These are phyloP conservation scores for Poeciliopsis prolifica DNA, from an alignment of 2,113 vertebrate genomes.

Conservation along the genomic window DNA sequence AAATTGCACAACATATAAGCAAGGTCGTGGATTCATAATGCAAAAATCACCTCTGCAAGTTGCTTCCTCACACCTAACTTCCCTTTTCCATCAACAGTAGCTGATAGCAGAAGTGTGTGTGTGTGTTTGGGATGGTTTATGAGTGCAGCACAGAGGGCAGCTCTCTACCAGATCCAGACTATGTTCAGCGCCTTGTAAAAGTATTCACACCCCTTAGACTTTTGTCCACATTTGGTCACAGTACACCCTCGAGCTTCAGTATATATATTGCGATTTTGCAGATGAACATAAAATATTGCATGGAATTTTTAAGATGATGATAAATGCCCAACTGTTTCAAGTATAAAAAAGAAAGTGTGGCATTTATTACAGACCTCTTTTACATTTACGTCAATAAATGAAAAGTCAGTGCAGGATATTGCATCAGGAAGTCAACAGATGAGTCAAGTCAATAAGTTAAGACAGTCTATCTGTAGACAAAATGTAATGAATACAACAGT, in stretches of 20 bases:
- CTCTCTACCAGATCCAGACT: neutral
- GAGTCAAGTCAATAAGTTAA: neutral
- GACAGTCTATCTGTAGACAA: neutral
- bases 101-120: slow-evolving; percentile 56
- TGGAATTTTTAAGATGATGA: neutral
- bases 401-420: neutral
- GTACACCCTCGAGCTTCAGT: neutral
- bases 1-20: slow-evolving; percentile 47
- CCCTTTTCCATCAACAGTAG: slow-evolving; percentile 73
- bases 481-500: neutral
- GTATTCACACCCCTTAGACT: neutral
- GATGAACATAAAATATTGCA: neutral
- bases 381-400: neutral
- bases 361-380: neutral
- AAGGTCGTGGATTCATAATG: slow-evolving; percentile 57
- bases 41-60: slow-evolving; percentile 50
- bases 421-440: neutral
- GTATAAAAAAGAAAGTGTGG: neutral
- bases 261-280: neutral
- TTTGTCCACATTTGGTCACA: neutral
- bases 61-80: slow-evolving; percentile 61
- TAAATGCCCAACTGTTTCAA: neutral
- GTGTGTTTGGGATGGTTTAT: slow-evolving; percentile 12
- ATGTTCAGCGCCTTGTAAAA: neutral
- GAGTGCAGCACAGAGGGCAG: neutral